A percentile compares a stretch with the other conserved stretches of the same genome.
These are phyloP conservation scores for Caenorhabditis uteleia DNA, from an alignment of 2,888 invertebrate genomes.

Conservation along the genomic window DNA sequence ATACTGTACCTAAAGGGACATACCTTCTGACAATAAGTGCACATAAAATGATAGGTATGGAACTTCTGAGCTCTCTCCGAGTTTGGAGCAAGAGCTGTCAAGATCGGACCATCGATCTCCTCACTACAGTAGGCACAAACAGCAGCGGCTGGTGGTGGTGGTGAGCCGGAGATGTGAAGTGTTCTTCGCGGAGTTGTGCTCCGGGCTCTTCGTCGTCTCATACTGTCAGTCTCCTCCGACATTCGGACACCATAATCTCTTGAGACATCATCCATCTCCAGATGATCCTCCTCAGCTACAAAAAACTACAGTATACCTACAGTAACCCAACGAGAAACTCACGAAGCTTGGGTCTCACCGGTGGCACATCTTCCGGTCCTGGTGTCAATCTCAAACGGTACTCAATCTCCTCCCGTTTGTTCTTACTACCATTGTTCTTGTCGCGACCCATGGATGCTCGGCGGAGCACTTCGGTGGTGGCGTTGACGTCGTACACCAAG, in stretches of 20 bases:
- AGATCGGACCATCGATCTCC: constrained; percentile 57
- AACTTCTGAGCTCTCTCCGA: constrained; percentile 98
- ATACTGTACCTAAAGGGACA: too few relatives aligned
- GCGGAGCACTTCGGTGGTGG: constrained; percentile 66
- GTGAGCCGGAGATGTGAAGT: constrained; percentile 63
- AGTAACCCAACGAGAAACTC: too few relatives aligned
- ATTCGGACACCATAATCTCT: constrained; percentile 65
- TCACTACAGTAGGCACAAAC: constrained; percentile 67
- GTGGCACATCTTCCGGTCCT: constrained; percentile 56
- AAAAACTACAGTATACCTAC: background rate
- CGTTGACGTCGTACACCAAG: constrained; percentile 69
- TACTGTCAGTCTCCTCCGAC: constrained; percentile 62
- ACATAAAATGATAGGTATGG: constrained; percentile 94
- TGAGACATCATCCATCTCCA: constrained; percentile 61
- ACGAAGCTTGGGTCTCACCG: constrained; percentile 34
- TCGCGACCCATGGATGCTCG: constrained; percentile 49
- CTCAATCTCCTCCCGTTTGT: constrained; percentile 55
- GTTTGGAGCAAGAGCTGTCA: constrained; percentile 70
- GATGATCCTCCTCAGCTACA: constrained; percentile 57
- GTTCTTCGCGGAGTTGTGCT: constrained; percentile 64
- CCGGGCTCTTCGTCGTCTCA: constrained; percentile 63
- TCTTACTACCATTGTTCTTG: constrained; percentile 34
- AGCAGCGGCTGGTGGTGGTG: constrained; percentile 55
- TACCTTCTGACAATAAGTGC: constrained; percentile 95
- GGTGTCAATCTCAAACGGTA: constrained; percentile 65